Base-by-base conservation (phyloP, 2,888 invertebrate species). In the Microctonus hyperodae region DNA sequence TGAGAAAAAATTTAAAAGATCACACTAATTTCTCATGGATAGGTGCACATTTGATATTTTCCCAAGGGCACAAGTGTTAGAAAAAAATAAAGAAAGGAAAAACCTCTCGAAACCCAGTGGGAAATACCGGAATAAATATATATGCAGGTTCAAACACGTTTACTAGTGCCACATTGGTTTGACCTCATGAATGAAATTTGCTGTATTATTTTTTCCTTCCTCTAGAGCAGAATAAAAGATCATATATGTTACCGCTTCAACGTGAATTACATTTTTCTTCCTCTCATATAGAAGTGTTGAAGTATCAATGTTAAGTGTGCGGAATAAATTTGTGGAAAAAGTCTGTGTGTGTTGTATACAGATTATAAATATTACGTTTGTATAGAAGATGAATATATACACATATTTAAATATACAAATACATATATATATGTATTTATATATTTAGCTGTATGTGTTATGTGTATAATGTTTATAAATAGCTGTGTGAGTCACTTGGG, bases 241-340 rank as follows among this genome's bases (percentile, higher is more conserved):
- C 16, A 44, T 44, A 44, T 16, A 44, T n/a, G n/a, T n/a, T n/a
- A n/a, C n/a, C 44, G 5, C 1, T 20, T 44, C 16, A 44, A n/a
- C 16, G 16, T 44, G 44, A 16, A 44, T 44, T 44, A 44, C 4
- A 16, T 44, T 28, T 31, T 55, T 55, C 16, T n/a, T 28, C 10
- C 55, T 31, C 55, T 31, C 44, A 13, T 20, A 60, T 35, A 31
- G 31, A 50, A 28, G 31, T 31, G 58, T 70, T 68, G 69, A 72
- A 72, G 70, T 67, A 69, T 72, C 69, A 69, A 72, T 70, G 70
- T 65, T 68, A 70, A 69, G 69, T 67, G 69, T 69, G 67, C 60
- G 67, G 70, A 70, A 72, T 69, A 69, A 72, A 67, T 70, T 70
- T 64, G 25, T 60, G n/a, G 22, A 5, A 23, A 23, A 37, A 35